Evolutionary conservation across 37 sponge, comb jelly and placozoan genomes (phyloP).

Genomic region (Axinella damicornis): DNA sequence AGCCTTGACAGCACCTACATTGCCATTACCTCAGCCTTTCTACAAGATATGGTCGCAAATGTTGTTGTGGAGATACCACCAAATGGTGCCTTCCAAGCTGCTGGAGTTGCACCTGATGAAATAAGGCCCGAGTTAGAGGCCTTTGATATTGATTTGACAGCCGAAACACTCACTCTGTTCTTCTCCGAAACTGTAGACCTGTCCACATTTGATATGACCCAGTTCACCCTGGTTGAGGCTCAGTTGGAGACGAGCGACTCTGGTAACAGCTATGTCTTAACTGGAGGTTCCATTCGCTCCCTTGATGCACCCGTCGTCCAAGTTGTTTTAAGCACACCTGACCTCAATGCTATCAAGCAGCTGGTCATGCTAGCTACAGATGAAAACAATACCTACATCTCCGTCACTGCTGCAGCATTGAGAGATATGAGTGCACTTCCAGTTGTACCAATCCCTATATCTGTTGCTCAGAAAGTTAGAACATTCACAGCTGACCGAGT

Average conservation of each 20-base stretch:
- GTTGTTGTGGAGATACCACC: conserved; percentile 27
- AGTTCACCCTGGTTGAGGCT: conserved; percentile 47
- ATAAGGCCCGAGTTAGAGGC: conserved; percentile 56
- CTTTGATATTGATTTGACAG: conserved; percentile 71
- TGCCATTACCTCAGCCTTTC: conserved; percentile 31
- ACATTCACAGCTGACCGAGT: conserved; percentile 49
- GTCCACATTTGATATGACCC: conserved; percentile 63
- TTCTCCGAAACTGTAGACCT: conserved; percentile 87
- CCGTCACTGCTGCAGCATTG: conserved; percentile 58
- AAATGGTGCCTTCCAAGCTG: conserved; percentile 26
- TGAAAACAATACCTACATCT: conserved; percentile 71
- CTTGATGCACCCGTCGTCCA: conserved; percentile 23
- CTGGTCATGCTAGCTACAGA: conserved; percentile 55
- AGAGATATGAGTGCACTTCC: conserved; percentile 68
- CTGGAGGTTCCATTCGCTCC: conserved; percentile 64
- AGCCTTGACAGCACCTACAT: conserved; percentile 50
- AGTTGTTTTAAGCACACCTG: conserved; percentile 54
- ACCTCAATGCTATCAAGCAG: conserved; percentile 83
- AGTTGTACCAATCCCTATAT: conserved; percentile 48
- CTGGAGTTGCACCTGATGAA: conserved; percentile 42
- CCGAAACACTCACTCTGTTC: conserved; percentile 63
- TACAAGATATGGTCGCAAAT: conserved; percentile 75
- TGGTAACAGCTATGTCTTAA: conserved; percentile 52
- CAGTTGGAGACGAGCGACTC: neutral
- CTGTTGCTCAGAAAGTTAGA: conserved; percentile 34